These are phyloP conservation scores for Tetramorium simillimum DNA, from an alignment of 1,140 invertebrate species.

Conservation along the genomic window DNA sequence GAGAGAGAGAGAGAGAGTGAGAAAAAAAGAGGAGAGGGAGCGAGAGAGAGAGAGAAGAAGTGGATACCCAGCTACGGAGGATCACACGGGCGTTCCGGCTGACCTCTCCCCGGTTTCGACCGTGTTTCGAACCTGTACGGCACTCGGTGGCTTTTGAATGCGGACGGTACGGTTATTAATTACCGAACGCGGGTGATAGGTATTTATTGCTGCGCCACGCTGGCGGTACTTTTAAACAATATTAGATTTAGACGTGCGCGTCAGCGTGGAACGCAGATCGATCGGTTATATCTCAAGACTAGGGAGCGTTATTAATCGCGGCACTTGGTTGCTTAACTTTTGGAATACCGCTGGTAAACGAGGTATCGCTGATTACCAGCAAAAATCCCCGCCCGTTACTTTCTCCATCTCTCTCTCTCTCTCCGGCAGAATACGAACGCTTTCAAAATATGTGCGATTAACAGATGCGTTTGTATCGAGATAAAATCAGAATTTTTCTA, in stretches of 20 bases:
- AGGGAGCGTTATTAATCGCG: slow-evolving; percentile 32
- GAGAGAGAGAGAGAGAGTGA: background rate
- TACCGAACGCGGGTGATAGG: slow-evolving; percentile 50
- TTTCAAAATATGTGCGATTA: background rate
- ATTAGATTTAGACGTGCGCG: slow-evolving; percentile 52
- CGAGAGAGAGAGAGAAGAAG: slow-evolving; percentile 14
- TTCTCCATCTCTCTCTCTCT: background rate
- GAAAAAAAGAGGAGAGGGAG: slow-evolving; percentile 5
- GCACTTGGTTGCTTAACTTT: slow-evolving; percentile 43
- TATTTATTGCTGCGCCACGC: slow-evolving; percentile 48
- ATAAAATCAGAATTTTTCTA: background rate
- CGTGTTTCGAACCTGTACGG: slow-evolving; percentile 32
- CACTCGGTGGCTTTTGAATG: slow-evolving; percentile 38
- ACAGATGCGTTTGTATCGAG: background rate
- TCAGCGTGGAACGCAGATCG: slow-evolving; percentile 32
- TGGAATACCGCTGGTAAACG: background rate
- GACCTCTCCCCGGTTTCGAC: slow-evolving; percentile 42
- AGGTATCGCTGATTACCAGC: background rate
- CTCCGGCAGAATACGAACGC: background rate
- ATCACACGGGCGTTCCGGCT: slow-evolving; percentile 66
- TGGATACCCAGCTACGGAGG: slow-evolving; percentile 61
- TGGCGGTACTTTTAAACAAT: slow-evolving; percentile 53
- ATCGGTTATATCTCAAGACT: slow-evolving; percentile 33
- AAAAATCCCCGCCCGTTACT: background rate
- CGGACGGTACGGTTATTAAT: slow-evolving; percentile 48